Percentiles rank a stretch among this genome's conserved stretches.
Conservation (phyloP, 92 coral and sea anemone species). For the Epizoanthus ramosus region DNA sequence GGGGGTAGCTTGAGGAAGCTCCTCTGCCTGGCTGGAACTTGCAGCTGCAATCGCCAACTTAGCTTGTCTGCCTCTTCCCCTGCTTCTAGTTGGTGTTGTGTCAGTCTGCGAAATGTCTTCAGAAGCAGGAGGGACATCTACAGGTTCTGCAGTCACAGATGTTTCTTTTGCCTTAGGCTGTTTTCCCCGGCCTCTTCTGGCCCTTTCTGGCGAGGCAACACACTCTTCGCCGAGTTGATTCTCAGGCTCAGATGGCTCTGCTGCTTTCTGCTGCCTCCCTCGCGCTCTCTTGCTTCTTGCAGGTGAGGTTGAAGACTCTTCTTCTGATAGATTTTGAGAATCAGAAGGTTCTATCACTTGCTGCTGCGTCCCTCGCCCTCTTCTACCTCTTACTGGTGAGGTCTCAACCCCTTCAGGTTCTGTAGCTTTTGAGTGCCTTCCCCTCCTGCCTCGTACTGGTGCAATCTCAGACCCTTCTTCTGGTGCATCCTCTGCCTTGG, state of each 20-base stretch:
- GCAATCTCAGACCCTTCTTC: no score
- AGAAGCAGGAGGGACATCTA: constrained; percentile 1
- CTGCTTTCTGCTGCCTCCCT: no score
- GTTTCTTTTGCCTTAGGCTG: background rate
- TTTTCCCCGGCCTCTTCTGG: background rate
- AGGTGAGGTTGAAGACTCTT: no score
- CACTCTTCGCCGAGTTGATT: background rate
- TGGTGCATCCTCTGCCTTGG: no score
- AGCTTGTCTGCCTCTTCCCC: background rate
- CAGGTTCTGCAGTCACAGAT: background rate
- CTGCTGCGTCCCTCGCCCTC: no score
- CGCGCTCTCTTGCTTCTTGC: no score
- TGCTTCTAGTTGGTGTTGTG: background rate
- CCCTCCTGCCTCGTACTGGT: no score
- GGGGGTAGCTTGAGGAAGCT: background rate
- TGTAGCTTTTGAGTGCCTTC: no score
- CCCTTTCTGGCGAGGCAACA: background rate
- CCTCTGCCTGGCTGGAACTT: background rate
- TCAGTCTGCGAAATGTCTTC: background rate
- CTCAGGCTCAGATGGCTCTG: background rate
- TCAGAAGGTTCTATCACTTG: no score
- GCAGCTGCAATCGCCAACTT: background rate
- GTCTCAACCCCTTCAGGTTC: no score
- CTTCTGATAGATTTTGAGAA: no score
- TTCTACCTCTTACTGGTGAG: no score